A percentile compares a stretch with the other conserved stretches of the same genome.
Conservation (phyloP, 2,888 invertebrate genomes). For the Cheilosia variabilis region DNA sequence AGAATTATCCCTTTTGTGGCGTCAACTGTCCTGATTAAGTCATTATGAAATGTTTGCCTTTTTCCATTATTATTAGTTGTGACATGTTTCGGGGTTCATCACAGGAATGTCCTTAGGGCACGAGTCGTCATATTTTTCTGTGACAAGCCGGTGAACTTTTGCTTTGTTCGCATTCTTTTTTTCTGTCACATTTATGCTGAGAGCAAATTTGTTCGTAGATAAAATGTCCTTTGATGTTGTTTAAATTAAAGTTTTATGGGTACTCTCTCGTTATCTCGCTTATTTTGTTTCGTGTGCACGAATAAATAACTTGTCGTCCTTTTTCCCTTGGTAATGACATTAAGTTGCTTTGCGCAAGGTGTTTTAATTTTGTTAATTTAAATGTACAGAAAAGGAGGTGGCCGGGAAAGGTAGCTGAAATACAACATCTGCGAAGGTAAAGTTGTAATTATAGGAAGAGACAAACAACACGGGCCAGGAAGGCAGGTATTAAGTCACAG, state of each 20-base stretch:
- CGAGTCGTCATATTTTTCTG: background rate
- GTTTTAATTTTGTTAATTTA: too few species aligned
- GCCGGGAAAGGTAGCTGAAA: too few species aligned
- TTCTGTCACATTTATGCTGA: background rate
- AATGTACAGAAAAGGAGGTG: too few species aligned
- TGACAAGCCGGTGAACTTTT: constrained; percentile 14
- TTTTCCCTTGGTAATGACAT: too few species aligned
- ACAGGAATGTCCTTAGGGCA: constrained; percentile 29
- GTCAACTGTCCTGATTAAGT: constrained; percentile 52
- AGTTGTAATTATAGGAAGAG: too few species aligned
- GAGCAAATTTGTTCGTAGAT: constrained; percentile 54
- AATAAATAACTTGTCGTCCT: too few species aligned
- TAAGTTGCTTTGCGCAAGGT: too few species aligned
- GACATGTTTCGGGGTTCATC: constrained; percentile 18
- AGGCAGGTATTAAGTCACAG: too few species aligned
- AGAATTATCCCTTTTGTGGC: constrained; percentile 46
- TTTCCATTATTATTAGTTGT: constrained; percentile 25
- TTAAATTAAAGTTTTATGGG: constrained; percentile 37
- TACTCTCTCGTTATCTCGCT: too few species aligned
- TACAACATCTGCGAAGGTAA: too few species aligned
- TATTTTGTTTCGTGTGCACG: too few species aligned
- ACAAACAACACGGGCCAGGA: too few species aligned
- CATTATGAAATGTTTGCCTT: constrained; percentile 41
- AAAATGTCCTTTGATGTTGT: constrained; percentile 59
- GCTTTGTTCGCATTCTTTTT: background rate